Evolutionary conservation across 2,888 invertebrate species (phyloP), one percentile per base, ranked within the genome.

Genomic region (Villa cingulata): DNA sequence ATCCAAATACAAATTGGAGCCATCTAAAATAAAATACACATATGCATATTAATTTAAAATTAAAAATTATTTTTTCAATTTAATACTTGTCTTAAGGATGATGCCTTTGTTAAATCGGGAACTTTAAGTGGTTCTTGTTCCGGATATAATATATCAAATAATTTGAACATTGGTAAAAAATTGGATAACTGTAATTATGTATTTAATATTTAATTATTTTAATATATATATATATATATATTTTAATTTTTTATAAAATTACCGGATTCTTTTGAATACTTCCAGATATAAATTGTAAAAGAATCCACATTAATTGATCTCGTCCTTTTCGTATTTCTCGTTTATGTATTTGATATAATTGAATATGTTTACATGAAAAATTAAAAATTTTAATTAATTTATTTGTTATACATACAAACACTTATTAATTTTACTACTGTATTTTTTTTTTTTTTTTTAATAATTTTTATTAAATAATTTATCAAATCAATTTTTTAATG

Each of bases 301-400:
- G 72, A 18, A 94, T 87, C 96, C 97, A 97, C 96, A 98, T 97
- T n/a, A 98, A 72, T 60, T 97, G 94, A 69, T 96, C 96, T 42
- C 97, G 74, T 0, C 95, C 94, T 66, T 89, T 87, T 51, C 85
- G 77, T 62, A 92, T 73, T 60, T 90, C 88, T 55, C 84, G 75
- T 9, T 82, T 83, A 32, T 32, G 29, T 14, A 32, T 32, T 32
- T 32, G 29, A 32, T 32, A 32, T 12, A 32, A 12, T 12, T 32
- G 29, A 32, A 32, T 32, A 3, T 39, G 82, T 76, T 36, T 89
- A 67, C 78, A 80, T 55, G 14, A 68, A 64, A 43, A 15, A 15
- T 4, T 32, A 29, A 15, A 0, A 47, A 37, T 16, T 5, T 17
- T n/a, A n/a, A n/a, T n/a, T n/a, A n/a, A 34, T 36, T n/a, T 18